Evolutionary conservation across 2,888 invertebrate species (phyloP), one percentile per base, ranked within the genome.

Genomic region (Drosophila birchii): DNA sequence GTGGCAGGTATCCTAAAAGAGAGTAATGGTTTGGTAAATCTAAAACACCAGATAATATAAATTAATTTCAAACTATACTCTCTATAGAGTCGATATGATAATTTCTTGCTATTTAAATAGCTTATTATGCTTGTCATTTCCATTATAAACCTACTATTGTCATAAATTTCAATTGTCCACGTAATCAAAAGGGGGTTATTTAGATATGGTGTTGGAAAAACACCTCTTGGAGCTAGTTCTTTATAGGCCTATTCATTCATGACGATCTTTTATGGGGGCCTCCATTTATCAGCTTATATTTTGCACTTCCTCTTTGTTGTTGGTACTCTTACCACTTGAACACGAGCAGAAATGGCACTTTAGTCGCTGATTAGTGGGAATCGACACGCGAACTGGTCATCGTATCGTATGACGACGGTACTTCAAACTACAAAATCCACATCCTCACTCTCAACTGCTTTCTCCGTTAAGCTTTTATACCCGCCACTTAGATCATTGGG

Each of bases 261-360:
- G 49, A 67, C 56, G 41, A 11, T 47, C 34, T 67, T 45, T 51
- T 66, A 45, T 47, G 41, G 41, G 41, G n/a, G 26, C 34, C 7
- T 6, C 23, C n/a, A 57, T 55, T 66, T 66, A 67, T 67, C 34
- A 66, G 34, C 26, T 36, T 23, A 45, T 49, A 49, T 34, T 34
- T 49, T 34, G 47, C 66, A 66, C 67, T 67, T 67, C 67, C 64
- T 61, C 41, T 61, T 61, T 54, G 66, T 64, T 53, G 67, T 47
- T 55, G 62, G 26, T 34, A 47, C 66, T 55, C 26, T 4, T 55
- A 36, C 20, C 70, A 69, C 69, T 59, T 59, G 45, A 59, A 59
- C 69, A 69, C 69, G 69, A 44, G 58, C 64, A 49, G 34, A 16
- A 39, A 47, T 36, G 44, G 61, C 36, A 55, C 34, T 55, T 55